Evolutionary conservation across 2,797 vertebrate genomes (phyloP), one percentile per base, ranked within the genome.

Genomic region (Eurystomus glaucurus): DNA sequence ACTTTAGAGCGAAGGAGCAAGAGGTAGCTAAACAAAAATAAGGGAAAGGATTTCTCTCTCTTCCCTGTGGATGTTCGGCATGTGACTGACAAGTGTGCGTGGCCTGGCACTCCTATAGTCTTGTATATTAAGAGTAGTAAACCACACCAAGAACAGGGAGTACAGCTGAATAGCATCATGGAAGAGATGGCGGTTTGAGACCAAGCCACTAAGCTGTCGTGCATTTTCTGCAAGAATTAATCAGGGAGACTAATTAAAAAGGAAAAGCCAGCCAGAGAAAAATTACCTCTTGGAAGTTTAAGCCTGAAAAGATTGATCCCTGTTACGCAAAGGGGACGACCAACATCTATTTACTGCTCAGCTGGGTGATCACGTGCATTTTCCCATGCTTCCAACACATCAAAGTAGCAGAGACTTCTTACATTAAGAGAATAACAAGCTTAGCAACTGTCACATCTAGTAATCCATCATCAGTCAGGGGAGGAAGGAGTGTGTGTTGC

Each of bases 1-100:
- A 48, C 68, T 93, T 45, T 64, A 43, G 94, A 93, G 78, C 1
- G 0, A 68, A 29, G 45, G n/a, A 82, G 61, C 61, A 39, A 83
- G 88, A 96, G 83, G 62, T 57, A 85, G 46, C 88, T 85, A 51
- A 90, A 85, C 50, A 88, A 79, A 91, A 87, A 52, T 9, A 92
- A 45, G 78, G 23, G 10, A 64, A 74, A 45, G 54, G 78, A 80
- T 93, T 95, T 43, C 85, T 92, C 55, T 93, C 31, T 85, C 31
- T 87, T 83, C 26, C 74, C 41, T 87, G 37, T 83, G 68, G 75
- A 43, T 80, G 55, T 77, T 83, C 4, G 3, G 45, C 64, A 39
- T 68, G 78, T 41, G 89, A 20, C 72, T 79, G 80, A 91, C 60
- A 66, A 48, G 5, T 8, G 60, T 95, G 87, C 61, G 57, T 70